A percentile compares a stretch with the other conserved stretches of the same genome.
phyloP scores from a whole-genome alignment of 1,140 invertebrate genomes.

The Papilio xuthus region DNA sequence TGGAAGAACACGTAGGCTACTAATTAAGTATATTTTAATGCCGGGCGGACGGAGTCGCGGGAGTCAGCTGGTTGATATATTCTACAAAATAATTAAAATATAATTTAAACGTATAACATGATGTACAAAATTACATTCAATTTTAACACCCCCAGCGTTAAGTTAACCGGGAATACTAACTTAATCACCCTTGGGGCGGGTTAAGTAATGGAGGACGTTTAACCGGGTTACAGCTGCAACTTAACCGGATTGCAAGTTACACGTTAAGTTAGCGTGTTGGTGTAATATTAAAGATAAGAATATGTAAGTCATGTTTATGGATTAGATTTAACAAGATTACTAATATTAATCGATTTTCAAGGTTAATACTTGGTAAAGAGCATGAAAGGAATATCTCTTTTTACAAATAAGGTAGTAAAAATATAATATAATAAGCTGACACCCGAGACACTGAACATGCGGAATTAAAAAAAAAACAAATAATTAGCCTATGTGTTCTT shows the following conservation, averaged over 20 bases:
- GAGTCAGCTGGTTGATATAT: not conserved
- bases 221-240: slow-evolving; percentile 10
- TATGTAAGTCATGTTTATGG: not conserved
- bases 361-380: not conserved
- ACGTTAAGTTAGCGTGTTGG: not conserved
- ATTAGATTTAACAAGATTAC: not conserved
- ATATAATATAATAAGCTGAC: too few species aligned
- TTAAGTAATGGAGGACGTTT: slow-evolving; percentile 3
- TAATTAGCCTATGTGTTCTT: too few species aligned
- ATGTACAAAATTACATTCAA: not conserved
- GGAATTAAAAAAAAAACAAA: not conserved
- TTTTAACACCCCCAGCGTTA: not conserved
- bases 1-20: too few species aligned
- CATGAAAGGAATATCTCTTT: too few species aligned
- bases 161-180: slow-evolving; percentile 3
- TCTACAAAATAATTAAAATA: not conserved
- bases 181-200: slow-evolving; percentile 12
- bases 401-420: too few species aligned
- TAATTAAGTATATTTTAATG: too few species aligned
- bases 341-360: not conserved
- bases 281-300: not conserved
- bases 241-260: slow-evolving; percentile 7
- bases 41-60: too few species aligned
- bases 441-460: too few species aligned
- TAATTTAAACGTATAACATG: not conserved